Evolutionary conservation across 2,797 vertebrate species (phyloP).

Genomic region (Schizopygopsis pylzovi): DNA sequence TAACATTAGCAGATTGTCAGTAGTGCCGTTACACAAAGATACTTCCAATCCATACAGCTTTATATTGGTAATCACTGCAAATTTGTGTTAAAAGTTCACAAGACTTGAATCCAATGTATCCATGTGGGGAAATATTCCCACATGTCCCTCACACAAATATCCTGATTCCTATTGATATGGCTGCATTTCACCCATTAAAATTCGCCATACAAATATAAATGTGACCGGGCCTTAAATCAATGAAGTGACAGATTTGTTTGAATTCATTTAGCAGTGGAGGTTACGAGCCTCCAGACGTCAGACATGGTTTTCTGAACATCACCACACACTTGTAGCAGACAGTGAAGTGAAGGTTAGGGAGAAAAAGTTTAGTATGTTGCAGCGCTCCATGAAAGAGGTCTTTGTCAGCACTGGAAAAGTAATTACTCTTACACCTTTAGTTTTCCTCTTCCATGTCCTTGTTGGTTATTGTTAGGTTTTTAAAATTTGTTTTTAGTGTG

Average conservation of each 20-base stretch:
- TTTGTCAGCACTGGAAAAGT: slow-evolving; percentile 2
- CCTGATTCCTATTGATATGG: neutral
- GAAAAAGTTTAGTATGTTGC: neutral
- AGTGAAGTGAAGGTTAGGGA: slow-evolving; percentile 1
- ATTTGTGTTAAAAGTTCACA: neutral
- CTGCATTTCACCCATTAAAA: neutral
- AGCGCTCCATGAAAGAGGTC: neutral
- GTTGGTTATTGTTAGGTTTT: neutral
- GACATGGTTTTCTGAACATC: slow-evolving; percentile 15
- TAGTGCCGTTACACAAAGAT: neutral
- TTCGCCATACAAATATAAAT: neutral
- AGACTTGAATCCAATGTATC: neutral
- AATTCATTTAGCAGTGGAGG: neutral
- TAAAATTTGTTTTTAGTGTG: neutral
- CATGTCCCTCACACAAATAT: neutral
- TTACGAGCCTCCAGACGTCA: slow-evolving; percentile 1
- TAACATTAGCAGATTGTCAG: no score
- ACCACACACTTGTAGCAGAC: slow-evolving; percentile 1
- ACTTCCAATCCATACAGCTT: neutral
- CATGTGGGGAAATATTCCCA: neutral
- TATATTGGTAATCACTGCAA: neutral
- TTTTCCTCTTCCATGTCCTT: neutral
- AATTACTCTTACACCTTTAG: neutral
- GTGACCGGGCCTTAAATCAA: neutral
- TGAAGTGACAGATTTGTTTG: neutral